Evolutionary conservation across 2,113 vertebrate genomes (phyloP).

Genomic region (Apodemus speciosus): DNA sequence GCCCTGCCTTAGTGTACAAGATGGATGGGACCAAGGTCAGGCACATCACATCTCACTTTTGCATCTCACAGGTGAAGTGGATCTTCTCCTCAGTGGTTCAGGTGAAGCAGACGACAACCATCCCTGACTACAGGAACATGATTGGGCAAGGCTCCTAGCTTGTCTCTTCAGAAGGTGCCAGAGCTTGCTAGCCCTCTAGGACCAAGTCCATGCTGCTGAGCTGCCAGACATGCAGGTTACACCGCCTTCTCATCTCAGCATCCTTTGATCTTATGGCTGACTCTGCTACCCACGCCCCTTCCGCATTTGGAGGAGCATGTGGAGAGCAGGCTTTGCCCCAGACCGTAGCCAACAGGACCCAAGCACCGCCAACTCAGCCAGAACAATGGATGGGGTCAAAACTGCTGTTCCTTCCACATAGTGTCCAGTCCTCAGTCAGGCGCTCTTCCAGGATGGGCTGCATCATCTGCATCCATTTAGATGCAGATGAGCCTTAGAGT

Average conservation of each 20-base stretch:
- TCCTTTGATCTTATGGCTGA: neutral
- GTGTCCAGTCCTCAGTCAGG: neutral
- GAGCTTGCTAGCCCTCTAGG: neutral
- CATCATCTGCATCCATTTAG: fast-evolving
- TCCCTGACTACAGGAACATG: constrained; percentile 73
- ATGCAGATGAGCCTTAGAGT: fast-evolving
- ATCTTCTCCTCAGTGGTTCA: constrained; percentile 61
- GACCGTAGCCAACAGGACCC: neutral
- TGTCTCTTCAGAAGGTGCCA: fast-evolving
- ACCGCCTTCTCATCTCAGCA: neutral
- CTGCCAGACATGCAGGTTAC: neutral
- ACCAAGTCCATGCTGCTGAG: neutral
- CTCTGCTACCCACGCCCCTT: neutral
- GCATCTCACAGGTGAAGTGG: constrained; percentile 71
- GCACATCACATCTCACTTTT: fast-evolving
- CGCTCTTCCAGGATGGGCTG: fast-evolving
- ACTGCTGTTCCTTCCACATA: neutral
- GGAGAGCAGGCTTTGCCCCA: neutral
- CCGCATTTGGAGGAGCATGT: neutral
- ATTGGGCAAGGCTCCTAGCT: constrained; percentile 39
- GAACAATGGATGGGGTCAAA: too few species aligned
- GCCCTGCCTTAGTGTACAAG: neutral
- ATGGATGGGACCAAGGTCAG: neutral
- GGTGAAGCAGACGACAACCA: neutral
- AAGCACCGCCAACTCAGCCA: too few species aligned